Conservation (phyloP, 2,888 invertebrate species). For the Pandemis heparana region DNA sequence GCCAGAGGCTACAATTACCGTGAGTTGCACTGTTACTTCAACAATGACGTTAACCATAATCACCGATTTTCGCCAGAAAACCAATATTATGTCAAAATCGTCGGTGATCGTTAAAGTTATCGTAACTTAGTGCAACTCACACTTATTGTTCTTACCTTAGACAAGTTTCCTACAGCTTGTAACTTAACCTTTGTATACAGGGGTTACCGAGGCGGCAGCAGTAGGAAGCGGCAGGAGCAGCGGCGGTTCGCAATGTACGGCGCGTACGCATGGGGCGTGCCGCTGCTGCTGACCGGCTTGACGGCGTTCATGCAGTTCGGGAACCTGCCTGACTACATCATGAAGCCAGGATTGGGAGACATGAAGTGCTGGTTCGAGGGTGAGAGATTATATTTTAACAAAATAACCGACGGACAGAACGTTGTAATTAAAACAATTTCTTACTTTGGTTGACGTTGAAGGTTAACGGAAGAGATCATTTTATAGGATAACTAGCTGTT, state of each 20-base stretch:
- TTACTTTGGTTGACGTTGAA: too few species aligned
- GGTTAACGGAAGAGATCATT: too few species aligned
- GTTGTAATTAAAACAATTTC: too few species aligned
- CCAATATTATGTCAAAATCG: too few species aligned
- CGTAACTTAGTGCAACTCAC: too few species aligned
- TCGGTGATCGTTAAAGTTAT: too few species aligned
- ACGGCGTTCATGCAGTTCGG: slow-evolving; percentile 85
- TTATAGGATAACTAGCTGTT: too few species aligned
- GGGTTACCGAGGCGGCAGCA: slow-evolving; percentile 80
- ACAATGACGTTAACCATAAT: too few species aligned
- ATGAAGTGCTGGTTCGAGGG: slow-evolving; percentile 87
- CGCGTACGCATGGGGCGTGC: slow-evolving; percentile 89
- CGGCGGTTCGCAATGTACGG: slow-evolving; percentile 88
- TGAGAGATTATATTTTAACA: slow-evolving; percentile 56
- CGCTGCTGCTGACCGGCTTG: slow-evolving; percentile 80
- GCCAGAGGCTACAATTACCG: too few species aligned
- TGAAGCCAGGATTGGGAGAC: slow-evolving; percentile 85
- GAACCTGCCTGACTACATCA: slow-evolving; percentile 69
- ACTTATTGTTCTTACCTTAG: too few species aligned
- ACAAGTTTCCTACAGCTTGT: not conserved
- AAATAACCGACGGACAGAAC: not conserved
- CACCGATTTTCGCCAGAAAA: too few species aligned
- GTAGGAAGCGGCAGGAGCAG: slow-evolving; percentile 79
- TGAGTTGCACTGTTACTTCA: too few species aligned
- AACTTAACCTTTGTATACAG: slow-evolving; percentile 59